Evolutionary conservation across 2,113 vertebrate species (phyloP), one percentile per base, ranked within the genome.

Genomic region (Arvicanthis niloticus): DNA sequence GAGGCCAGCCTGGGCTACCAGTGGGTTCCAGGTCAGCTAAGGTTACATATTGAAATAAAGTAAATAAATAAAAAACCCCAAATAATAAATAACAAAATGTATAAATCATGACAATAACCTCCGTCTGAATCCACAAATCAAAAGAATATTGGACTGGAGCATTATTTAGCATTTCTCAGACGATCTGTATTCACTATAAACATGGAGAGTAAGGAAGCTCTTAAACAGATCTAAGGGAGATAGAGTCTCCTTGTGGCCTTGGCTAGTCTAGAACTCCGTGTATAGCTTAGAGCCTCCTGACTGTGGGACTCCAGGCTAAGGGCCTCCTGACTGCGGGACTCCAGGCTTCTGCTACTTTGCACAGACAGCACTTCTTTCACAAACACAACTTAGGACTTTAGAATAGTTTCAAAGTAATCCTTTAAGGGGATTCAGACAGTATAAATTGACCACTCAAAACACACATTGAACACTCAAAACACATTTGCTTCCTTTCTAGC

Each of bases 311-410:
- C 60, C 60, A 26, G 3, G 19, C 34, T 58, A 1, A 90, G 8
- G 40, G 22, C 12, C 12, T 84, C 58, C 51, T 26, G 7, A 53
- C 31, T 16, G 17, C 51, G 11, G 34, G 67, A 84, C 6, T 24
- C 4, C 0, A 58, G 26, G 65, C 48, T 16, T 81, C 6, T 82
- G 78, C 51, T 53, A 42, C 51, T 40, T 45, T 73, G 51, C 11
- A 42, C 8, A 68, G 67, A 22, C 37, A 56, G 37, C 86, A 56
- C 21, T 56, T 5, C 22, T 48, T 94, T 88, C 91, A 16, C 13
- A 29, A 90, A 94, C 13, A 88, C 92, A 94, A 88, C 6, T 88
- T 26, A 93, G n/a, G 58, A 75, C 70, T 93, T 48, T 76, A 40
- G 42, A 10, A 84, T 45, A 88, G 62, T 86, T 91, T 86, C 24